Conservation (phyloP, 2,888 invertebrate genomes). For the Lasioglossum figueresi region DNA sequence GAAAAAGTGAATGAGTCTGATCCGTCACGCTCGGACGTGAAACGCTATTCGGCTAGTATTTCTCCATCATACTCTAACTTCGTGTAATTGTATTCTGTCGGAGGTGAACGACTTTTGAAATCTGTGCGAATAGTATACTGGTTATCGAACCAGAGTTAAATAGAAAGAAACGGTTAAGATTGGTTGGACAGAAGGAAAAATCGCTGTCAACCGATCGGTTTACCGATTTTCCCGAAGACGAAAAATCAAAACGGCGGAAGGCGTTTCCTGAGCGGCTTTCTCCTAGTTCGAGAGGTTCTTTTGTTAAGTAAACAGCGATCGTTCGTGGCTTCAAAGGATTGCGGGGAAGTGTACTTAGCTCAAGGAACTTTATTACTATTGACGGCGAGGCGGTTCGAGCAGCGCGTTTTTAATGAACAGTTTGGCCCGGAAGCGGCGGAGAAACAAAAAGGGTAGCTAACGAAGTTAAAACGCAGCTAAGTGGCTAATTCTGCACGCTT, state of each 20-base stretch:
- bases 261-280: background rate
- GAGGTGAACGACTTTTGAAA: too few species aligned
- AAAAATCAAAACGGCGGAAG: background rate
- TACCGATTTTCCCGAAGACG: background rate
- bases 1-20: too few species aligned
- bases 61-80: too few species aligned
- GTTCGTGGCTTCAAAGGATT: conserved; percentile 1
- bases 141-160: background rate
- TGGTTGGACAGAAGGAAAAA: background rate
- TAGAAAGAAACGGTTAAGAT: background rate
- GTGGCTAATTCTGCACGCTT: background rate
- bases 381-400: background rate
- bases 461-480: background rate
- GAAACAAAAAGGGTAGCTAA: background rate
- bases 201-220: background rate
- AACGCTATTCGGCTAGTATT: too few species aligned
- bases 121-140: background rate
- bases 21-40: too few species aligned
- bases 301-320: background rate
- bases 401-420: background rate
- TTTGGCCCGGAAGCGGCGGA: background rate
- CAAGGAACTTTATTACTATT: conserved; percentile 2
- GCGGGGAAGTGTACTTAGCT: conserved; percentile 5
- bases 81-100: too few species aligned
- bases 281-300: background rate